Evolutionary conservation across 2,113 vertebrate genomes (phyloP), one percentile per base, ranked within the genome.

Genomic region (Cavia aperea): DNA sequence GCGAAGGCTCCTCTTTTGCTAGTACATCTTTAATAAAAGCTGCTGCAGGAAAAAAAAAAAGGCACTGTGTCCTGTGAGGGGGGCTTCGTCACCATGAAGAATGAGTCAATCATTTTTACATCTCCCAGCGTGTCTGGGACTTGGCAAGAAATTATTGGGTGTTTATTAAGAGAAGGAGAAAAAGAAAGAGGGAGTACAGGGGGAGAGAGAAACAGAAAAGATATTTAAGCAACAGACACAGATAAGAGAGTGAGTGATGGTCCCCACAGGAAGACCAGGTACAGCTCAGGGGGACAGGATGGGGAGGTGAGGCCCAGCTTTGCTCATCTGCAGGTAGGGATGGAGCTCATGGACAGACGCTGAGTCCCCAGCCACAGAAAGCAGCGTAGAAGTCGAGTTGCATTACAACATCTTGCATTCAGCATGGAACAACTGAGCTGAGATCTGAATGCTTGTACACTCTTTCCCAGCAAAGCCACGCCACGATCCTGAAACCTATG

Each of bases 61-160:
- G 63, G 23, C 31, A 21, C 88, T 36, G 26, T 56, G 70, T 49
- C 85, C 49, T 7, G 1, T 8, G 33, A 70, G 51, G 62, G 68
- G 56, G 21, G 5, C n/a, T 85, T 70, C 43, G 16, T 75, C 46
- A 54, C 8, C 18, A 0, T 58, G n/a, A 92, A 78, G 62, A 78
- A 58, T 43, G 33, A 60, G 62, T 72, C 56, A 51, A 54, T 87
- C 65, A 72, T 81, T 88, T 72, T 84, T 58, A 46, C 62, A 33
- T 92, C 54, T 72, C 63, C 72, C 72, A 15, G 2, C 9, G 56
- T 65, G 66, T 60, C 92, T 85, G 60, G 19, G 54, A 78, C 88
- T 85, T 93, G 82, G 78, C 65, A 90, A 88, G 82, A 87, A 89
- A 49, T 39, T 33, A 65, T 81, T 92, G 43, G 78, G 63, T 23